phyloP scores from a whole-genome alignment of 2,888 invertebrate genomes.

The Pristionchus fissidentatus region DNA sequence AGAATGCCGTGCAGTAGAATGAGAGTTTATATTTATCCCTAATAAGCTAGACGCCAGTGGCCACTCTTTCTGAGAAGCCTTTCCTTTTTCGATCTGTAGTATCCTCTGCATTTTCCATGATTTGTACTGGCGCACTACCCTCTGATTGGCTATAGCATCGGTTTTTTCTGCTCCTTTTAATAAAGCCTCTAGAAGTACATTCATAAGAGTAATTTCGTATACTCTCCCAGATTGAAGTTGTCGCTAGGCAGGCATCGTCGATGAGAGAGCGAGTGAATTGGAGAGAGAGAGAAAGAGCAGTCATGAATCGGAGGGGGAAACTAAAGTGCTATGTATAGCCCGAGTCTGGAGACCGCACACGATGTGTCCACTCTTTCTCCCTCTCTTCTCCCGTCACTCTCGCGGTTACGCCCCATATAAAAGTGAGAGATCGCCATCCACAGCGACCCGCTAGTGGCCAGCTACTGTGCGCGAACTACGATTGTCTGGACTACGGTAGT shows the following conservation, averaged over 20 bases:
- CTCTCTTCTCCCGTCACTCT: no score
- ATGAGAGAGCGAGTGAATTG: background rate
- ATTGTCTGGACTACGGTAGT: no score
- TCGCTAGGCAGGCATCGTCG: background rate
- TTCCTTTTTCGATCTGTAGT: background rate
- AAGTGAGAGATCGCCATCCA: background rate
- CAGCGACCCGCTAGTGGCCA: no score
- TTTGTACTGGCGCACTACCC: constrained; percentile 16
- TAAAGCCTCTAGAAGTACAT: background rate
- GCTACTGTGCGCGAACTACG: no score
- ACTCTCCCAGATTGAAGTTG: background rate
- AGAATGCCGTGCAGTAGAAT: no score
- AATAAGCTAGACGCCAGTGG: no score
- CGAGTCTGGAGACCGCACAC: constrained; percentile 7
- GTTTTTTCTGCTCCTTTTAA: constrained; percentile 4
- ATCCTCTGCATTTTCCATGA: background rate
- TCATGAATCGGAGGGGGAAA: background rate
- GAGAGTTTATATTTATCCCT: no score
- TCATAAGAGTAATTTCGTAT: background rate
- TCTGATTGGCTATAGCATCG: constrained; percentile 20
- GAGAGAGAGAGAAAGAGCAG: background rate
- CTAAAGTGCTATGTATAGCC: background rate
- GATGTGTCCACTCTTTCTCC: background rate
- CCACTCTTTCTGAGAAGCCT: no score
- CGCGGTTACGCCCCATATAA: background rate